Evolutionary conservation across 2,113 vertebrate species (phyloP).

Genomic region (Xiphophorus maculatus): DNA sequence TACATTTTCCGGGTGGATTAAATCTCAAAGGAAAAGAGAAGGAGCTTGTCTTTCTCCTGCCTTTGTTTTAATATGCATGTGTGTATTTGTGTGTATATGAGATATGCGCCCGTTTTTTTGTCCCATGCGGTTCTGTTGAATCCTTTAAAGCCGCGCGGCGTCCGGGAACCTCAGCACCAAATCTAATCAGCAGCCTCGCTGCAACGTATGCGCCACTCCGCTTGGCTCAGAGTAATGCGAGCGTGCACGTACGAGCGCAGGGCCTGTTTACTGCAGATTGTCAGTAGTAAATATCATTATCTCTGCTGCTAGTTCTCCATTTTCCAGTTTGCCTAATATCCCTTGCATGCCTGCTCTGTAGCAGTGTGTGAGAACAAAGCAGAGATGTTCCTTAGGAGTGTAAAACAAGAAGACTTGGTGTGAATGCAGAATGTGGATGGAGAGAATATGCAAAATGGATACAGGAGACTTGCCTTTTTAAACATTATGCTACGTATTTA

Average conservation of each 20-base stretch:
- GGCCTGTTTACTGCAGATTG: conserved; percentile 52
- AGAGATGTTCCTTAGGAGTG: conserved; percentile 10
- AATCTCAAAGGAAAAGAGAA: conserved; percentile 67
- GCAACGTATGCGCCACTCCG: conserved; percentile 35
- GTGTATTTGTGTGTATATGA: neutral
- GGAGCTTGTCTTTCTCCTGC: conserved; percentile 47
- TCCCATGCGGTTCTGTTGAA: conserved; percentile 51
- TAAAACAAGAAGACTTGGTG: neutral
- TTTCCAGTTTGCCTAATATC: conserved; percentile 30
- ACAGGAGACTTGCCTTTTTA: neutral
- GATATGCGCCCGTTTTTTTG: neutral
- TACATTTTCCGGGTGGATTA: conserved; percentile 67
- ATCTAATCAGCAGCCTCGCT: conserved; percentile 64
- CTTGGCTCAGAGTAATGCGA: conserved; percentile 14
- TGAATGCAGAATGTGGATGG: neutral
- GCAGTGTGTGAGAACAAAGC: conserved; percentile 6
- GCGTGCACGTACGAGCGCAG: conserved; percentile 4
- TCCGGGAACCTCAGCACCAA: conserved; percentile 52
- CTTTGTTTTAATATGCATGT: conserved; percentile 54
- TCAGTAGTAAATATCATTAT: conserved; percentile 62
- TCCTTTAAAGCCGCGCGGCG: conserved; percentile 54
- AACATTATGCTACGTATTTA: neutral
- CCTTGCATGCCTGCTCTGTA: conserved; percentile 8
- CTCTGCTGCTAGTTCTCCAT: conserved; percentile 46
- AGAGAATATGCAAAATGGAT: neutral